These are phyloP conservation scores for Ascidia mentula DNA, from an alignment of 23 tunicate species.

Conservation along the genomic window DNA sequence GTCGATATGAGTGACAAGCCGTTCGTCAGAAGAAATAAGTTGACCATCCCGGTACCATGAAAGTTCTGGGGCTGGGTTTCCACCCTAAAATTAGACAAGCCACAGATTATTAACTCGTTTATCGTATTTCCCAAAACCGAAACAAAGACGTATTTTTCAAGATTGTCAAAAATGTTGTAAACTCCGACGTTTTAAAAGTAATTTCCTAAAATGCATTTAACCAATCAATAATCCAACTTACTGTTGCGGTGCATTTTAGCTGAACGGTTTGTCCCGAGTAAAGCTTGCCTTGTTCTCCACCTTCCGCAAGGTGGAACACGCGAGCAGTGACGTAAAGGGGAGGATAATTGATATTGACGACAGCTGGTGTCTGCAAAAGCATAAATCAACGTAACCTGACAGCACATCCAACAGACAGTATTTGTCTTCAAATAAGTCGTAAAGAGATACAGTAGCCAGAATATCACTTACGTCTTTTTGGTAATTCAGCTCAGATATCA, in stretches of 20 bases:
- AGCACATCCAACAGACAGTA: not conserved
- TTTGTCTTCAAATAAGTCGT: not conserved
- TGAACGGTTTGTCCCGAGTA: slow-evolving; percentile 38
- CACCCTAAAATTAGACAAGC: slow-evolving; percentile 43
- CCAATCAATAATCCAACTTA: slow-evolving; percentile 4
- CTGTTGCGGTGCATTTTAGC: slow-evolving; percentile 43
- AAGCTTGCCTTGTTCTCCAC: not conserved
- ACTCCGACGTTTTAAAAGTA: too few relatives aligned
- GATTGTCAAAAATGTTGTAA: not conserved
- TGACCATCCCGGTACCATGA: slow-evolving; percentile 40
- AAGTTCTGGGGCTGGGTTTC: slow-evolving; percentile 53
- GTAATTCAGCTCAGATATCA: slow-evolving; percentile 28
- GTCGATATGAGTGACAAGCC: not conserved
- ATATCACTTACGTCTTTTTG: slow-evolving; percentile 25
- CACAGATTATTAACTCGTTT: too few relatives aligned
- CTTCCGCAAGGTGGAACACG: slow-evolving; percentile 8
- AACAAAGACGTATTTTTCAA: not conserved
- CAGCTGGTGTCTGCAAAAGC: slow-evolving; percentile 22
- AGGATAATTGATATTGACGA: slow-evolving; percentile 40
- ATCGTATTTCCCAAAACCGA: too few relatives aligned
- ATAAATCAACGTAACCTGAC: not conserved
- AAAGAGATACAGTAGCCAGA: not conserved
- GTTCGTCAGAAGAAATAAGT: not conserved
- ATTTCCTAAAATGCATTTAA: too few relatives aligned
- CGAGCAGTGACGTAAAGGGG: slow-evolving; percentile 25